Base-by-base conservation (phyloP, 2,113 vertebrate genomes). In the Cyrtonyx montezumae region DNA sequence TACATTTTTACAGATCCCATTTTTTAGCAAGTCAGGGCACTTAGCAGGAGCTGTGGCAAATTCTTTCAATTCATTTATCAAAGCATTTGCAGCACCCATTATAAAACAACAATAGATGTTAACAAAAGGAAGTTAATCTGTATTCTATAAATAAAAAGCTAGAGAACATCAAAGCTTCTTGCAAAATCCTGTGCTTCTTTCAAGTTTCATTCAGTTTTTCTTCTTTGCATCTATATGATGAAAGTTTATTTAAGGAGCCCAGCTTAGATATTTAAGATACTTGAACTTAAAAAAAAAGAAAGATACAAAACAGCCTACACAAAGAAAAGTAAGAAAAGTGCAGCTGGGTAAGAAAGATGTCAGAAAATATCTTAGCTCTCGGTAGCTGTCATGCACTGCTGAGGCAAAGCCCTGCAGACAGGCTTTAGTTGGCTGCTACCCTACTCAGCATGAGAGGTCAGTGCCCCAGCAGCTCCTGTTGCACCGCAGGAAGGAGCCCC, bases 121-220 rank as follows among this genome's bases (percentile, higher is more conserved):
- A 96, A 95, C 90, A 94, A 93, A 95, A 93, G 88, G 77, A 93
- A 94, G 73, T 84, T 95, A 96, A 93, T 95, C 92, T 90, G 73
- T 95, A 65, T 78, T 85, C 87, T 94, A 91, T 93, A 96, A 96
- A 96, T 95, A 96, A 91, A 91, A 94, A 91, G 56, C 79, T 69
- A 69, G 45, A 88, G 66, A 53, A 96, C 93, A 96, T 96, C 94
- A 95, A 96, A 95, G 91, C 66, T 71, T 20, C 76, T 83, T 68
- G 30, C 40, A 84, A 92, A 86, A 75, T 83, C 65, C 78, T 56
- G 5, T 4, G 26, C 53, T 91, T 89, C 94, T 93, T 96, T 96
- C 53, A 95, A 80, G 87, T 93, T 93, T 86, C 59, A 12, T 94
- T 95, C 82, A 17, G 4, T 88, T 92, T 77, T 40, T 17, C 34